phyloP scores from a whole-genome alignment of 2,113 vertebrate genomes.

The Sturnus vulgaris region DNA sequence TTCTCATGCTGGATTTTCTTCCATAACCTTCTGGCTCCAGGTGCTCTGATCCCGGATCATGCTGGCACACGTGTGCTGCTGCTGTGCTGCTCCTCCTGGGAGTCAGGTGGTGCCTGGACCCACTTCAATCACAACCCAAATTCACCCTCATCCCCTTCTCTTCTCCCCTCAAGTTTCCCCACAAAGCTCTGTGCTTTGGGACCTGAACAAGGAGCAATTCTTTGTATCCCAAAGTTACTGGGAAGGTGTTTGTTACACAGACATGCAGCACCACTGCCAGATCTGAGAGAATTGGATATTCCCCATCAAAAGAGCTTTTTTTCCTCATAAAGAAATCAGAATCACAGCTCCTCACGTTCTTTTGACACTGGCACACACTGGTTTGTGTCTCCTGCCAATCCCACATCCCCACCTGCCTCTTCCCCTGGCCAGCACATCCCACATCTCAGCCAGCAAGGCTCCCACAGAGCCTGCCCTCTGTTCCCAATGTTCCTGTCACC shows the following conservation, averaged over 20 bases:
- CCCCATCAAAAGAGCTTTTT: not conserved
- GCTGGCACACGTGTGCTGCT: not conserved
- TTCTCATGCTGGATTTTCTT: not conserved
- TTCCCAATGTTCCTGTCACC: not conserved
- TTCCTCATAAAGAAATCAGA: not conserved
- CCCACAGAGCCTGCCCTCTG: not conserved
- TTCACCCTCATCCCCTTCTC: no score
- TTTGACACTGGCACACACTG: not conserved
- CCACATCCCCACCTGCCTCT: not conserved
- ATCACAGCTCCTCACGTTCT: not conserved
- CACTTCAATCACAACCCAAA: not conserved
- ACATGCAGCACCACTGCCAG: not conserved
- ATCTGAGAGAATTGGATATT: not conserved
- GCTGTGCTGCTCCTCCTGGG: not conserved
- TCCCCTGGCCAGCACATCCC: not conserved
- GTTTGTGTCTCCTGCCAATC: not conserved
- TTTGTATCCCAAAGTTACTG: not conserved
- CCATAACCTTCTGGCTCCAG: not conserved
- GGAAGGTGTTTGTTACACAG: accelerated
- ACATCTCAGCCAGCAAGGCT: not conserved
- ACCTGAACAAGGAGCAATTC: not conserved
- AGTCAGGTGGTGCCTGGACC: not conserved
- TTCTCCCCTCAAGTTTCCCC: accelerated
- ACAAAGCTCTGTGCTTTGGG: not conserved
- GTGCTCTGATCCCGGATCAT: not conserved